Percentiles rank a stretch among this genome's conserved stretches.
Conservation (phyloP, 2,888 invertebrate species). For the Nomada ferruginata region DNA sequence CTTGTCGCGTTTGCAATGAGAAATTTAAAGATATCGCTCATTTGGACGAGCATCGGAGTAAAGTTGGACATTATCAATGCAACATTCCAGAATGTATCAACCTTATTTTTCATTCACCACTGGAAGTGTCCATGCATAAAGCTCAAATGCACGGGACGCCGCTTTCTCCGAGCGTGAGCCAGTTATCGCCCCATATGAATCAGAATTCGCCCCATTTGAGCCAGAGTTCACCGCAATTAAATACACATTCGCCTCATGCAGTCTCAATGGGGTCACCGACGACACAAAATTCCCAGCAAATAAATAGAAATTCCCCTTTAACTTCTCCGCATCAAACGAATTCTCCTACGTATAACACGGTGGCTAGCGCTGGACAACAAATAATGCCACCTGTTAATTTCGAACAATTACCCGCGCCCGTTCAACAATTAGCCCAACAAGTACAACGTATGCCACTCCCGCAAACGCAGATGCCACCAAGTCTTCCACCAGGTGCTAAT, state of each 20-base stretch:
- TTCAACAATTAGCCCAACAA: conserved; percentile 83
- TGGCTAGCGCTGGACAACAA: conserved; percentile 61
- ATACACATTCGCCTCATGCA: conserved; percentile 73
- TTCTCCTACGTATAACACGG: conserved; percentile 75
- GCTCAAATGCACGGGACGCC: conserved; percentile 79
- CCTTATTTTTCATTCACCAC: conserved; percentile 76
- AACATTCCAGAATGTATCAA: conserved; percentile 81
- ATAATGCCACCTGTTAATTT: conserved; percentile 80
- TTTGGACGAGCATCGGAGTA: conserved; percentile 86
- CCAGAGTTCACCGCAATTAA: conserved; percentile 71
- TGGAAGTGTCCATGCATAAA: conserved; percentile 79
- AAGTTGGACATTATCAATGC: conserved; percentile 86
- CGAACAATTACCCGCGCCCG: conserved; percentile 82
- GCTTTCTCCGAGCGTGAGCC: conserved; percentile 73
- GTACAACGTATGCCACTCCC: conserved; percentile 83
- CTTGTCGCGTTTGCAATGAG: conserved; percentile 87
- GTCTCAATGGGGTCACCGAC: conserved; percentile 74
- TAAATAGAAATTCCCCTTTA: conserved; percentile 73
- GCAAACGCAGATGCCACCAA: conserved; percentile 77
- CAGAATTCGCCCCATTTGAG: conserved; percentile 75
- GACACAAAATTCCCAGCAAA: conserved; percentile 66
- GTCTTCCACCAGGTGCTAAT: conserved; percentile 80
- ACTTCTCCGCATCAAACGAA: conserved; percentile 78
- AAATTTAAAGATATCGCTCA: conserved; percentile 86
- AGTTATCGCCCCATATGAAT: conserved; percentile 74